phyloP scores from a whole-genome alignment of 2,113 vertebrate genomes.

The Platysternon megacephalum region DNA sequence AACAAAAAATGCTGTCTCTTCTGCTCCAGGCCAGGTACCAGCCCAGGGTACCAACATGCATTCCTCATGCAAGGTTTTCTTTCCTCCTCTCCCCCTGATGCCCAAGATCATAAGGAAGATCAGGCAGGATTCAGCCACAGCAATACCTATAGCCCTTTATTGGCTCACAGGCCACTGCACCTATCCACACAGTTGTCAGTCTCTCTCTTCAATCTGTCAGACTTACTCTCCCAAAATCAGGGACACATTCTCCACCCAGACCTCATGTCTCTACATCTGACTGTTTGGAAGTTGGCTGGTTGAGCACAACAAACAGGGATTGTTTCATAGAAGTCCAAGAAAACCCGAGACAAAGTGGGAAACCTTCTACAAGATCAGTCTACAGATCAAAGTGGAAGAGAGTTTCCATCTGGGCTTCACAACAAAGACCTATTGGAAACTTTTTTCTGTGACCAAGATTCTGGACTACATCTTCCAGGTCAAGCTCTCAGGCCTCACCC shows the following conservation, averaged over 20 bases:
- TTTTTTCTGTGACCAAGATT: background rate
- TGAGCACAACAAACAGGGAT: background rate
- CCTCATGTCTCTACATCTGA: background rate
- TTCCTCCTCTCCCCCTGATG: background rate
- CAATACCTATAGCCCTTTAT: background rate
- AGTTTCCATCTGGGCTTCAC: background rate
- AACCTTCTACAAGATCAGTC: background rate
- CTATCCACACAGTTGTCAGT: background rate
- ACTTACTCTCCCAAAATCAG: background rate
- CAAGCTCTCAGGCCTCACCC: background rate
- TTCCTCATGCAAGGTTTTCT: background rate
- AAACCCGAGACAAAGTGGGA: background rate
- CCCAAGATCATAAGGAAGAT: background rate
- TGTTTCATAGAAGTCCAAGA: background rate
- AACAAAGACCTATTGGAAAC: background rate
- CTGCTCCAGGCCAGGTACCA: background rate
- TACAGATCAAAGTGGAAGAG: background rate
- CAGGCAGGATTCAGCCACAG: rapidly evolving
- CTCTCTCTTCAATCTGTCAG: background rate
- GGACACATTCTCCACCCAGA: background rate
- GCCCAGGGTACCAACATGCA: too few species aligned
- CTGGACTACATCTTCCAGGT: background rate
- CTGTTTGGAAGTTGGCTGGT: background rate
- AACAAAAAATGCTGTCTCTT: background rate
- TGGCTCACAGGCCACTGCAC: background rate